Evolutionary conservation across 2,797 vertebrate species (phyloP), one percentile per base, ranked within the genome.

Genomic region (Poeciliopsis turneri): DNA sequence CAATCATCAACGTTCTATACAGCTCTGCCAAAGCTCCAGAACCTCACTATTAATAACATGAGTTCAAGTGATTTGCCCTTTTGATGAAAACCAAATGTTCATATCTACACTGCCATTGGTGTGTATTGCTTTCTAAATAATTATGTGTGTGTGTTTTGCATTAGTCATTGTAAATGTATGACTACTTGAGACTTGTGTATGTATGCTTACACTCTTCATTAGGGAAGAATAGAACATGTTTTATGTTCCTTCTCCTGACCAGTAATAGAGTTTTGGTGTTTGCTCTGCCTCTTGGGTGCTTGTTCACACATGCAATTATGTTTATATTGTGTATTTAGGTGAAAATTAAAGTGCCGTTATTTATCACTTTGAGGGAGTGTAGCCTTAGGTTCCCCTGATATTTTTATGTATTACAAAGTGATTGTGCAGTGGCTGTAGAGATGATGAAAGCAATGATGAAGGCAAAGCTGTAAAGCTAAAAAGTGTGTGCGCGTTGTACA

Each of bases 241-340:
- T 81, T 76, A 75, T 83, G 78, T 85, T 72, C 75, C 80, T 72
- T 81, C 76, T 68, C 64, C 77, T 77, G 78, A 82, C 82, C 77
- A 78, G 39, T 89, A 88, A 86, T 86, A 47, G 61, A 23, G 80
- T 88, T 86, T 77, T 55, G 43, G 51, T 83, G 71, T 91, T 88
- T 74, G 59, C 11, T 75, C 53, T 78, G 77, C 66, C 85, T 89
- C 81, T 76, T 49, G 75, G 82, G 86, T 78, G 36, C 47, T 77
- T 84, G 71, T 72, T 88, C 79, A 85, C 81, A 83, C 74, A 80
- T 84, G 84, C 84, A 91, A 90, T 92, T 91, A 75, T 88, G 91
- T 93, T 82, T 75, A 90, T 88, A 79, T 84, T 86, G 85, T 82
- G 66, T 87, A 83, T 89, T 92, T 92, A 90, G 90, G 84, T 93